Evolutionary conservation across 2,797 vertebrate species (phyloP), one percentile per base, ranked within the genome.

Genomic region (Rhincodon typus): DNA sequence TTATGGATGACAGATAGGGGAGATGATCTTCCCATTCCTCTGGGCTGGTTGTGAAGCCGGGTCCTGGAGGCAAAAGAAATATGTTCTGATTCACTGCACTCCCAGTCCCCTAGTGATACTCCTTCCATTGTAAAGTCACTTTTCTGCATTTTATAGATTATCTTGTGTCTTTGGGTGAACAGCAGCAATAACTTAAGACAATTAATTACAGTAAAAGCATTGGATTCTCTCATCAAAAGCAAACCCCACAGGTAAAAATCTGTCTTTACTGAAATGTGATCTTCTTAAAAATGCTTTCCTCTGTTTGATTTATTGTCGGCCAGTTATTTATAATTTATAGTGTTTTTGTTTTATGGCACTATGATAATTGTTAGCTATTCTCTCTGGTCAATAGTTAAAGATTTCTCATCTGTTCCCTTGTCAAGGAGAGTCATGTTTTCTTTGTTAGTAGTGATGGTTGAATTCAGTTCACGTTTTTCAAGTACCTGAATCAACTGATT

Each of bases 251-350:
- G 66, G 90, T 93, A 93, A 93, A 93, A 93, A 69, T 69, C 90
- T 93, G 67, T 93, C 34, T 93, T 91, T 38, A 91, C 88, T 38
- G 66, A 93, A 93, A 93, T 62, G 38, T 3, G 62, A 93, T 93
- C n/a, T 25, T n/a, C 57, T 91, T 93, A 69, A 69, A 62, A 93
- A 93, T 8, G 19, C n/a, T 93, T 93, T 38, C 6, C n/a, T 25
- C 34, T 10, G 4, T 38, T 93, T 93, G 90, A 93, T 93, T 93
- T 91, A 91, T 91, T 42, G 21, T 69, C 38, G 90, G 67, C 66
- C 23, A 66, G 57, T 69, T 93, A 93, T 93, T 93, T 93, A 93
- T 93, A 69, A 93, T 69, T 93, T 93, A 69, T 93, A 67, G 62
- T 69, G 62, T 66, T 93, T 93, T 38, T 34, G 62, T 38, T 93